These are phyloP conservation scores for Habroteleia sp. DNA, from an alignment of 2,888 invertebrate species.

Conservation along the genomic window DNA sequence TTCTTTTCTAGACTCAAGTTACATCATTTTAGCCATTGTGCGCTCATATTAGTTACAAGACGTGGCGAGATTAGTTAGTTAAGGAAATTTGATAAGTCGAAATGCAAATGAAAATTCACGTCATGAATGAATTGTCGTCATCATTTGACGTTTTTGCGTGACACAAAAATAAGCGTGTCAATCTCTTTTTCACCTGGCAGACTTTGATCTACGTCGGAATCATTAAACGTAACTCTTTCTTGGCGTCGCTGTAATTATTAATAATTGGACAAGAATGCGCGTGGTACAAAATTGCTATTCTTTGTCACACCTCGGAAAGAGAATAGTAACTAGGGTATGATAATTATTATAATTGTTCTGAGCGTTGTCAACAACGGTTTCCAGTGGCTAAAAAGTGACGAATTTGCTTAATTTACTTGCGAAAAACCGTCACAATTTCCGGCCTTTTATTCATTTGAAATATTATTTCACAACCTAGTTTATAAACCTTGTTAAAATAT, in stretches of 20 bases:
- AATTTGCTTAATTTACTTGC: too few species aligned
- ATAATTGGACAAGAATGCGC: conserved; percentile 28
- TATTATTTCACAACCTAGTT: too few species aligned
- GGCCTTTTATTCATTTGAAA: too few species aligned
- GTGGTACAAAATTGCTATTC: conserved; percentile 6
- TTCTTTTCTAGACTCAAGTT: too few species aligned
- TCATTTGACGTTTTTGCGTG: not conserved
- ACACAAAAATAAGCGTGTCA: conserved; percentile 10
- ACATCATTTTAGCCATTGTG: too few species aligned
- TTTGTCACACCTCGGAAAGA: not conserved
- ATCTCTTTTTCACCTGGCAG: conserved; percentile 9
- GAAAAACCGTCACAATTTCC: too few species aligned
- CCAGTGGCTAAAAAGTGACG: too few species aligned
- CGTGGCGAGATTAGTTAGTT: too few species aligned
- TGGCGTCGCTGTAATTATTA: conserved; percentile 20
- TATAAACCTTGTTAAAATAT: not conserved
- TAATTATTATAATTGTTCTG: conserved; percentile 22
- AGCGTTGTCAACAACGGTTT: not conserved
- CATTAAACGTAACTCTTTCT: conserved; percentile 5
- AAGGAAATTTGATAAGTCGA: conserved; percentile 1
- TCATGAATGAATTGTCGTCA: not conserved
- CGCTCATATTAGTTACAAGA: too few species aligned
- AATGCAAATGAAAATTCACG: conserved; percentile 9
- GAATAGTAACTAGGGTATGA: conserved; percentile 8
- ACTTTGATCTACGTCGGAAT: conserved; percentile 13